phyloP scores from a whole-genome alignment of 1,140 invertebrate genomes.

The Drosophila quadrilineata region DNA sequence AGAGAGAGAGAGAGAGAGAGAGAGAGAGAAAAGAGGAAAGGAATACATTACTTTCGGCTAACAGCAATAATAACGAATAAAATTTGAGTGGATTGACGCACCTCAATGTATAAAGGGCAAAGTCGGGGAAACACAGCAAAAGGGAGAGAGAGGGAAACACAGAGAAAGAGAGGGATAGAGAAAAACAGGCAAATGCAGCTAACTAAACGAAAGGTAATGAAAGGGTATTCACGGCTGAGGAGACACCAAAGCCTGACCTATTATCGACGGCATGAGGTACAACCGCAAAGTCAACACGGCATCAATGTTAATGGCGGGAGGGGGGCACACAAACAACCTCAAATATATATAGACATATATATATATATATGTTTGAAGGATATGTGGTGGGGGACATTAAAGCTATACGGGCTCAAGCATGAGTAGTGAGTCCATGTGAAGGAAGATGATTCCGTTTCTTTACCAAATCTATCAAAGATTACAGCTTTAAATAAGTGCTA shows the following conservation, averaged over 20 bases:
- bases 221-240: conserved; percentile 8
- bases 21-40: not conserved
- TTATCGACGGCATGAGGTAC: no score
- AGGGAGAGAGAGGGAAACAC: not conserved
- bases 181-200: not conserved
- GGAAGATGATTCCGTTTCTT: no score
- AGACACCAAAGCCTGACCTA: conserved; percentile 7
- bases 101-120: conserved; percentile 9
- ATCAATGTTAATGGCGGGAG: no score
- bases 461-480: no score
- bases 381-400: no score
- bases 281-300: no score
- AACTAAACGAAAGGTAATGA: conserved; percentile 8
- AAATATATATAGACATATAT: no score
- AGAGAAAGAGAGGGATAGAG: not conserved
- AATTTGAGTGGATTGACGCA: conserved; percentile 65
- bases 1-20: not conserved
- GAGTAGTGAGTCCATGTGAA: no score
- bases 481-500: no score
- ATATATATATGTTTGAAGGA: no score
- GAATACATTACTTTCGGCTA: conserved; percentile 45
- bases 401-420: no score
- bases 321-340: no score
- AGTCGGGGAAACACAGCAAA: not conserved
- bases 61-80: conserved; percentile 68